Evolutionary conservation across 64 coral and sea anemone species (phyloP), one percentile per base, ranked within the genome.

Genomic region (Stichodactyla helianthus): DNA sequence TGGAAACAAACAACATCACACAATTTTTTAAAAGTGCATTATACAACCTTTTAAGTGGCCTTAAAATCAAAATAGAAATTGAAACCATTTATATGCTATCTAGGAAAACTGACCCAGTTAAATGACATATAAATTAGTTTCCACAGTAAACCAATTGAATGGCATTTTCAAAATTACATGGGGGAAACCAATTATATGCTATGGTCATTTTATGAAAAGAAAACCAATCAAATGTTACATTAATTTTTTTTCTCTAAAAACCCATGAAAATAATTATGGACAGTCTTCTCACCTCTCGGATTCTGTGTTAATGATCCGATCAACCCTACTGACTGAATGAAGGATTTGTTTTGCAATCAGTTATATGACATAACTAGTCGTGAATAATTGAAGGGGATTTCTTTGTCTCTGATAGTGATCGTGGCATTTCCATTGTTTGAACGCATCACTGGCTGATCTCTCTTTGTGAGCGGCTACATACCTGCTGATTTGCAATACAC

Each of bases 401-500:
- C 62, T 87, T 92, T 92, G 90, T 92, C 71, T 79, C 60, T 52
- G 79, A 31, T 79, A 79, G 59, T 35, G 90, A 87, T 86, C 90
- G 90, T 92, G 84, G 90, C 84, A 92, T 54, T 81, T 81, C 77
- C 90, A 92, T 92, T 92, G 90, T 92, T 85, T 92, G 79, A 77
- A 92, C 90, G 90, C 90, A 87, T 92, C 76, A 77, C 14, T 92
- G 35, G 83, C 27, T 60, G 83, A 60, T 84, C 59, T 23, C 35
- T 51, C 78, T 81, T 81, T 81, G 31, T 81, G 12, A 52, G 35
- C 7, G 83, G 54, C 54, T 84, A 28, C 27, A 84, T 54, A 60
- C 83, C 83, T 57, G 59, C 16, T 63, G 54, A 62, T 63, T 63
- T 44, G 55, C 83, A 58, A 59, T 84, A 84, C 54, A 54, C 26